Evolutionary conservation across 2,888 invertebrate species (phyloP).

Genomic region (Stratiomys singularior): DNA sequence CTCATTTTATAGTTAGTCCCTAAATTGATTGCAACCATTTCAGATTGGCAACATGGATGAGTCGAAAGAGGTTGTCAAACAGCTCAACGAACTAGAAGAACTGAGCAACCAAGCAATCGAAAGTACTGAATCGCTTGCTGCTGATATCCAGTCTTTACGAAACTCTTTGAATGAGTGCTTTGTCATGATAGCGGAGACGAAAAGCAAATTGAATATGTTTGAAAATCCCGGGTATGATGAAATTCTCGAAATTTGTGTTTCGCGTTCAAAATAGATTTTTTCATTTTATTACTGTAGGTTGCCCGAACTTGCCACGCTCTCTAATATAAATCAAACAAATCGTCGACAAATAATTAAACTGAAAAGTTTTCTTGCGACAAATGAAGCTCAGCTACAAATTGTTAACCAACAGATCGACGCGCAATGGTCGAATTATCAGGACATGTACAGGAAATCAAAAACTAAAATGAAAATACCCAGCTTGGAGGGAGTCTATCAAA

Average conservation of each 20-base stretch:
- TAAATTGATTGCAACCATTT: slow-evolving; percentile 1
- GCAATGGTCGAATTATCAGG: slow-evolving; percentile 77
- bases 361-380: slow-evolving; percentile 75
- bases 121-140: slow-evolving; percentile 69
- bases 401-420: slow-evolving; percentile 78
- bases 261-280: not conserved
- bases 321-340: slow-evolving; percentile 60
- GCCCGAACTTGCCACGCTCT: slow-evolving; percentile 58
- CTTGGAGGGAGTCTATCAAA: slow-evolving; percentile 82
- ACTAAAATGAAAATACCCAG: slow-evolving; percentile 68
- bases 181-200: slow-evolving; percentile 63
- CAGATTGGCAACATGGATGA: slow-evolving; percentile 70
- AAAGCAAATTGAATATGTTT: slow-evolving; percentile 61
- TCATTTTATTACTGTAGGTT: slow-evolving; percentile 54
- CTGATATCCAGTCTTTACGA: slow-evolving; percentile 70
- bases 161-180: slow-evolving; percentile 66
- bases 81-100: slow-evolving; percentile 68
- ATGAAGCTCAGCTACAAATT: slow-evolving; percentile 79
- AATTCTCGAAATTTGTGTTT: not conserved
- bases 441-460: slow-evolving; percentile 65
- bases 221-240: slow-evolving; percentile 61
- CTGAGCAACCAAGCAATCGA: slow-evolving; percentile 73
- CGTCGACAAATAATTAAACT: slow-evolving; percentile 74
- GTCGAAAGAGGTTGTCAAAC: slow-evolving; percentile 67
- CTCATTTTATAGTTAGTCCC: not conserved